Evolutionary conservation across 2,797 vertebrate species (phyloP).

Genomic region (Artibeus jamaicensis): DNA sequence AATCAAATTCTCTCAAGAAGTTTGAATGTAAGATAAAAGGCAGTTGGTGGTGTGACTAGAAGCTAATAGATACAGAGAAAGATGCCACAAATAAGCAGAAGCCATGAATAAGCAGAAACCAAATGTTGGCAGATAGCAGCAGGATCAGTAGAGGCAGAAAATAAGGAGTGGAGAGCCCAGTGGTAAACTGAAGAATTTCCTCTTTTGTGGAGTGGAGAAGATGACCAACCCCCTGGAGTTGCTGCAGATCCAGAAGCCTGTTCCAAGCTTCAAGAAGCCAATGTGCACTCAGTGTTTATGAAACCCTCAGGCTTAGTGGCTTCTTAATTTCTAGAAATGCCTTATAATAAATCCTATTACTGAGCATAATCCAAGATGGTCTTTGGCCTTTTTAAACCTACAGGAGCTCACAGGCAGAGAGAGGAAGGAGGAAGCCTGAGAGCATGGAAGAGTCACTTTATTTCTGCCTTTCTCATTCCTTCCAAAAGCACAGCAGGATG

Average conservation of each 20-base stretch:
- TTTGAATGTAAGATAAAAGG: background rate
- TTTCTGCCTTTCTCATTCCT: background rate
- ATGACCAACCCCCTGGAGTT: background rate
- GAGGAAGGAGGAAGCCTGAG: background rate
- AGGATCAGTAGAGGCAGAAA: background rate
- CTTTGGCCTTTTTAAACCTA: background rate
- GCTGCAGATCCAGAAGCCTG: background rate
- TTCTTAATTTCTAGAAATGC: background rate
- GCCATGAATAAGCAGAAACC: background rate
- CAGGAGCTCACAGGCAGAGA: no score
- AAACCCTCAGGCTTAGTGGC: background rate
- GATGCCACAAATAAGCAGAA: background rate
- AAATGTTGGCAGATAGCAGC: no score
- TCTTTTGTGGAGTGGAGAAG: no score
- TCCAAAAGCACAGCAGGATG: background rate
- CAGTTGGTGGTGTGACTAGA: background rate
- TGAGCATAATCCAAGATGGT: background rate
- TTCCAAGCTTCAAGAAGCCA: background rate
- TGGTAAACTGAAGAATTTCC: accelerated
- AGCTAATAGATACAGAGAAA: background rate
- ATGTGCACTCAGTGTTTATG: background rate
- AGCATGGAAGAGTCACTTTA: background rate
- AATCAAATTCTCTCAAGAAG: background rate
- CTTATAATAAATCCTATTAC: background rate
- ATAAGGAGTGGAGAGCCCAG: background rate